phyloP scores from a whole-genome alignment of 2,797 vertebrate genomes.

The Hybognathus amarus region DNA sequence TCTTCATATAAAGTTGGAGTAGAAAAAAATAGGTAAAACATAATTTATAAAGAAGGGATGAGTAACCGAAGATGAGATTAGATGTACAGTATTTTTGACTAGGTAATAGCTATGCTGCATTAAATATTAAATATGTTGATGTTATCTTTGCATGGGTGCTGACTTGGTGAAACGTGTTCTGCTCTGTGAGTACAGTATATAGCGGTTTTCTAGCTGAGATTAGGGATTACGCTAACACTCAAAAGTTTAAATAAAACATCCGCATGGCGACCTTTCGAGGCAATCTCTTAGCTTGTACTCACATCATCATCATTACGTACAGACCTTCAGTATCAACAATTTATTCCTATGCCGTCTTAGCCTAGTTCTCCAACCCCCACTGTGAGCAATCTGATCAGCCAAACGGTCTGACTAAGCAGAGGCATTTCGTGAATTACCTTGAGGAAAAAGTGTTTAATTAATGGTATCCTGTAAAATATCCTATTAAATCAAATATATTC shows the following conservation, averaged over 20 bases:
- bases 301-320: not conserved
- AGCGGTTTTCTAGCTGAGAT: constrained; percentile 49
- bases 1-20: not conserved
- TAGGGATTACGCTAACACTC: constrained; percentile 52
- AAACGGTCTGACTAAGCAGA: constrained; percentile 23
- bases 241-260: constrained; percentile 50
- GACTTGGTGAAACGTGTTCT: not conserved
- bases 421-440: not conserved
- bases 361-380: constrained; percentile 9
- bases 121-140: not conserved
- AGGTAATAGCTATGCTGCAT: not conserved
- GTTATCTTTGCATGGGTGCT: not conserved
- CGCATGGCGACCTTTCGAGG: constrained; percentile 1
- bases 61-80: not conserved
- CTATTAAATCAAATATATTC: not conserved
- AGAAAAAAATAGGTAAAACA: not conserved
- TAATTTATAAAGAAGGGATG: not conserved
- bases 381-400: constrained; percentile 37
- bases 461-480: not conserved
- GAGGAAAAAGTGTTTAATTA: not conserved
- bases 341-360: constrained; percentile 32
- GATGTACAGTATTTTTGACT: constrained; percentile 2
- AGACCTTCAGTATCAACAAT: constrained; percentile 16
- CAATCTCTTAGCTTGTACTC: not conserved
- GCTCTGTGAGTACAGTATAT: not conserved